A percentile compares a stretch with the other conserved stretches of the same genome.
Conservation (phyloP, 2,888 invertebrate species). For the Synanthedon myopaeformis region DNA sequence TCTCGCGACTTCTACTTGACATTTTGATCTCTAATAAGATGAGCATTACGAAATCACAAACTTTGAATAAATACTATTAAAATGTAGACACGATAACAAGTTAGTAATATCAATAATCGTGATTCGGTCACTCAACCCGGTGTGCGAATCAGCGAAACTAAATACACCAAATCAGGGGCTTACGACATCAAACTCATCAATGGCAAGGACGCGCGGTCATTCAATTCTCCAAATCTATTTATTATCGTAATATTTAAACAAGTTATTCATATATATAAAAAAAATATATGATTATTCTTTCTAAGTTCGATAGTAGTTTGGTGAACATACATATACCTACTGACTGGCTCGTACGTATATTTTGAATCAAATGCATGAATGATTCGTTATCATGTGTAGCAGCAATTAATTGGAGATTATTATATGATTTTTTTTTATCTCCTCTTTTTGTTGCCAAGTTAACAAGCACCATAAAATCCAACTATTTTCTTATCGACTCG, state of each 20-base stretch:
- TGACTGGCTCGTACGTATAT: too few relatives aligned
- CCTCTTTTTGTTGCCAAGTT: too few relatives aligned
- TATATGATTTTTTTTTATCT: too few relatives aligned
- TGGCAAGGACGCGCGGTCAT: conserved; percentile 15
- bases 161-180: neutral
- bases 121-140: neutral
- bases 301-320: too few relatives aligned
- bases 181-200: conserved; percentile 2
- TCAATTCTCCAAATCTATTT: conserved; percentile 8
- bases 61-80: neutral
- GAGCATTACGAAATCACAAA: neutral
- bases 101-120: neutral
- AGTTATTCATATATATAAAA: conserved; percentile 1
- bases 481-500: too few relatives aligned
- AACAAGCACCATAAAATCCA: too few relatives aligned
- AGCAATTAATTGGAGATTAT: too few relatives aligned
- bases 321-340: too few relatives aligned
- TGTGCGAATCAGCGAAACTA: neutral
- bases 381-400: too few relatives aligned
- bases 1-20: neutral
- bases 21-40: neutral
- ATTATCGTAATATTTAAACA: conserved; percentile 5
- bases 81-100: neutral
- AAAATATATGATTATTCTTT: too few relatives aligned
- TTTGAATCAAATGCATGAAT: too few relatives aligned